A percentile compares a stretch with the other conserved stretches of the same genome.
Evolutionary conservation across 2,797 vertebrate species (phyloP).

Genomic region (Uromys caudimaculatus): DNA sequence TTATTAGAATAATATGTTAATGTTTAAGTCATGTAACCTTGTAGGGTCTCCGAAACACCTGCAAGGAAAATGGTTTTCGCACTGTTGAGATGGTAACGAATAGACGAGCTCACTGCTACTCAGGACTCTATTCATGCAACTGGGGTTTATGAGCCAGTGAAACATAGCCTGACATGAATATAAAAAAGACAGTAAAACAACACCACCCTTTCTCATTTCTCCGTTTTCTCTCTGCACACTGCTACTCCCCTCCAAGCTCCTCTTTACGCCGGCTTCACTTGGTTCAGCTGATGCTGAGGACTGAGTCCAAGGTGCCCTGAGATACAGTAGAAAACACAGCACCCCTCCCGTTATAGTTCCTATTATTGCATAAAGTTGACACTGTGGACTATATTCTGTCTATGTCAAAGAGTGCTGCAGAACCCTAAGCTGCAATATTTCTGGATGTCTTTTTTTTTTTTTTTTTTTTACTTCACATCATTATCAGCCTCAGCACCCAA

Average conservation of each 20-base stretch:
- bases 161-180: constrained; percentile 81
- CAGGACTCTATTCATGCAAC: constrained; percentile 72
- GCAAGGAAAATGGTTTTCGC: constrained; percentile 83
- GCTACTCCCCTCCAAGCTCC: neutral
- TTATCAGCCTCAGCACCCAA: constrained; percentile 19
- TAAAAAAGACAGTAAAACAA: constrained; percentile 68
- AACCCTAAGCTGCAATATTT: neutral
- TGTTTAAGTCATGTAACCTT: constrained; percentile 82
- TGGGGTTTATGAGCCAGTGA: constrained; percentile 84
- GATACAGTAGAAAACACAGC: constrained; percentile 21
- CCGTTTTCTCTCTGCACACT: constrained; percentile 58
- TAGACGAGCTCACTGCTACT: constrained; percentile 69
- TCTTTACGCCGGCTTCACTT: constrained; percentile 19
- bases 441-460: neutral
- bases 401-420: constrained; percentile 20
- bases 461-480: neutral
- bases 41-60: constrained; percentile 84
- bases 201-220: constrained; percentile 65
- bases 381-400: constrained; percentile 29
- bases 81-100: constrained; percentile 78
- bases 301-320: neutral
- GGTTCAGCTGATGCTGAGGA: neutral
- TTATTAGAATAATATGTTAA: constrained; percentile 88
- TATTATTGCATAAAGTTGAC: constrained; percentile 27
- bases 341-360: fast-evolving